Evolutionary conservation across 2,888 invertebrate species (phyloP), one percentile per base, ranked within the genome.

Genomic region (Heliconius charithonia): DNA sequence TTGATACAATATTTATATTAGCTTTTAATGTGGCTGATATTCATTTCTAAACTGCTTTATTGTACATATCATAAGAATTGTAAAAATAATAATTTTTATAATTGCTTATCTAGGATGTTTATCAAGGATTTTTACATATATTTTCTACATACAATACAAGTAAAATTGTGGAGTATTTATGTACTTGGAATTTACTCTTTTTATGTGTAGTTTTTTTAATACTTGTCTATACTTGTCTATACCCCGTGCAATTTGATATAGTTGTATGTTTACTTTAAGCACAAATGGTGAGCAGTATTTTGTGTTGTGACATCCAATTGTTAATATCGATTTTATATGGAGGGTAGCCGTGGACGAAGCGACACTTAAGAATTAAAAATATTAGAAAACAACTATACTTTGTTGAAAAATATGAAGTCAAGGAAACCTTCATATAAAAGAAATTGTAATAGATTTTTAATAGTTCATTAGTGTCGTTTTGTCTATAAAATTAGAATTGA

Each of bases 1-100:
- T 90, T 90, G 86, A 90, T 89, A 88, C 78, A 45, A 86, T 86
- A 84, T 90, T 88, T 91, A 56, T 72, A 72, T 72, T 79, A 75
- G 76, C 78, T 78, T 80, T 45, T 81, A 78, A 78, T 67, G 25
- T 51, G 56, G 74, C 73, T 74, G 69, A 76, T 27, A 71, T 71
- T 63, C 66, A 83, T 84, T 81, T 84, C 79, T 84, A 83, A 82
- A 62, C 83, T 82, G 78, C 81, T 80, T 74, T 75, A 79, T 79
- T 83, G 76, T 79, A 82, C 81, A 82, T 82, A 84, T 78, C 79
- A 76, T 63, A 27, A 65, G 27, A 45, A 65, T 62, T 73, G 74
- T 63, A 62, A 63, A 65, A 74, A 37, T 25, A 27, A 22, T 45
- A n/a, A 45, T 76, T 71, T n/a, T 71, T 77, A 32, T 77, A 72